phyloP scores from a whole-genome alignment of 2,888 invertebrate species.

The Ochropacha duplaris region DNA sequence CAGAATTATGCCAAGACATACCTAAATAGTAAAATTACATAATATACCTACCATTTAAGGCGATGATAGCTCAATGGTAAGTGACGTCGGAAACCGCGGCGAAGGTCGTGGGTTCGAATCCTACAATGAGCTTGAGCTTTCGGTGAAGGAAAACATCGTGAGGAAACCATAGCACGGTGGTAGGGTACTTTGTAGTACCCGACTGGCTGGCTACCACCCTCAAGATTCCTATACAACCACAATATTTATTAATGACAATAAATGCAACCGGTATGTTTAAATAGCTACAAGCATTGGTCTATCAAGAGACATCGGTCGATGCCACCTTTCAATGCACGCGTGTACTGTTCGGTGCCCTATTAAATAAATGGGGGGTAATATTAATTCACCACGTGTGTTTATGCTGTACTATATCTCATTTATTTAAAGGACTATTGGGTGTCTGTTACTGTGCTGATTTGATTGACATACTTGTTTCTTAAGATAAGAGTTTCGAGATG shows the following conservation, averaged over 20 bases:
- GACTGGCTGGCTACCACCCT: too few species aligned
- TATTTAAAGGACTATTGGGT: constrained; percentile 68
- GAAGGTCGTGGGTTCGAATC: too few species aligned
- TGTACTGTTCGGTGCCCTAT: constrained; percentile 47
- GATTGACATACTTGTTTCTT: constrained; percentile 42
- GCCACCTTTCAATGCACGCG: constrained; percentile 36
- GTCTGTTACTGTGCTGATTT: constrained; percentile 56
- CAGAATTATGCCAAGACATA: too few species aligned
- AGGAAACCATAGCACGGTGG: too few species aligned
- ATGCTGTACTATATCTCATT: constrained; percentile 70
- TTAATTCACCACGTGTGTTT: constrained; percentile 64
- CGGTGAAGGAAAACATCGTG: too few species aligned
- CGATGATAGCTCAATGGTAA: too few species aligned
- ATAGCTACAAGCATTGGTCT: constrained; percentile 50
- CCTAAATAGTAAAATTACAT: not conserved
- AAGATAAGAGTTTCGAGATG: constrained; percentile 11
- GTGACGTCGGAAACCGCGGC: too few species aligned
- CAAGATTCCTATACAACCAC: not conserved
- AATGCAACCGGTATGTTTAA: constrained; percentile 34
- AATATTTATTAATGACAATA: not conserved
- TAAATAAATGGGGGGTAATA: constrained; percentile 69
- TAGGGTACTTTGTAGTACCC: too few species aligned
- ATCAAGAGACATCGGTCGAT: constrained; percentile 41
- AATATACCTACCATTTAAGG: not conserved
- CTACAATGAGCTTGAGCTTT: too few species aligned